Evolutionary conservation across 2,888 invertebrate genomes (phyloP).

Genomic region (Corythucha ciliata): DNA sequence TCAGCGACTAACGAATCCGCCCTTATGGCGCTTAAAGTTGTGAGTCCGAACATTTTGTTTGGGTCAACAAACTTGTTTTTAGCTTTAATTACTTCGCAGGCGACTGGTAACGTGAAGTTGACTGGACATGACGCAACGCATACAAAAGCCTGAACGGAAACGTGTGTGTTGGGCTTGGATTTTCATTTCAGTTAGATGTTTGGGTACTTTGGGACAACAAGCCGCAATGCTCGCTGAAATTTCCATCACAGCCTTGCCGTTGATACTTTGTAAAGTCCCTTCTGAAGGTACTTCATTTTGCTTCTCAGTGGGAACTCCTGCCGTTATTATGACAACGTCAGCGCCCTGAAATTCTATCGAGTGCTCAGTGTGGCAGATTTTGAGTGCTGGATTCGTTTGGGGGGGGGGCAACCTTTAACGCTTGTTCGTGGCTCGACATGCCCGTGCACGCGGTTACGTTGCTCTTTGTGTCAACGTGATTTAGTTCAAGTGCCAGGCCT

Average conservation of each 20-base stretch:
- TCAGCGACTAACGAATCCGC: conserved; percentile 66
- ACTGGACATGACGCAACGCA: conserved; percentile 47
- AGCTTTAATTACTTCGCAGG: conserved; percentile 56
- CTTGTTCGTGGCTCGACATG: conserved; percentile 44
- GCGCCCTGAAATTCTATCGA: conserved; percentile 15
- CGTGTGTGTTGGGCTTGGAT: neutral
- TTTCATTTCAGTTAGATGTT: neutral
- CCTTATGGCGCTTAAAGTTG: conserved; percentile 60
- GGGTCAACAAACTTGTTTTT: conserved; percentile 51
- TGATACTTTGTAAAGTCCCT: neutral
- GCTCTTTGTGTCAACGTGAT: conserved; percentile 43
- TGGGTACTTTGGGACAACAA: conserved; percentile 23
- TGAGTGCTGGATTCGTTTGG: too few relatives aligned
- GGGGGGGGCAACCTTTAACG: conserved; percentile 43
- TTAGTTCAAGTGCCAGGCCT: conserved; percentile 46
- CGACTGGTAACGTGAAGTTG: conserved; percentile 61
- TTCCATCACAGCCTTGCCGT: conserved; percentile 17
- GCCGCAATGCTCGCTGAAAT: conserved; percentile 20
- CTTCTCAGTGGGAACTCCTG: conserved; percentile 18
- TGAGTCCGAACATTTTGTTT: conserved; percentile 61
- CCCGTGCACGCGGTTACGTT: conserved; percentile 45
- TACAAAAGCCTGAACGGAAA: conserved; percentile 42
- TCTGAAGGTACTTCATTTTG: neutral
- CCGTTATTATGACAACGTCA: conserved; percentile 23
- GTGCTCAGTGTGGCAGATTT: neutral